phyloP scores from a whole-genome alignment of 2,888 invertebrate genomes.

The Taenaris catops region DNA sequence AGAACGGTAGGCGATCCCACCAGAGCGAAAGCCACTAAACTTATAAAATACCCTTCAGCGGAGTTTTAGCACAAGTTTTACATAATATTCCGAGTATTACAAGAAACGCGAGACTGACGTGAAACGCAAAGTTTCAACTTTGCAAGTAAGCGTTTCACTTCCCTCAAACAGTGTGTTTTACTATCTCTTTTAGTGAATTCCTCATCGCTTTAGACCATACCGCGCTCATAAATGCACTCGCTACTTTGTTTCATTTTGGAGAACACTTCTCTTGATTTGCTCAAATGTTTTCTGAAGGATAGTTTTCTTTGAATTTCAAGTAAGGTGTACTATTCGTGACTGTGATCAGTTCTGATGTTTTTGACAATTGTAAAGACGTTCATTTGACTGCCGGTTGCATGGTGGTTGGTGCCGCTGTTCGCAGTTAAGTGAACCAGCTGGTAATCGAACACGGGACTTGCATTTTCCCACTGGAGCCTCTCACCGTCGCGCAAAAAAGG shows the following conservation, averaged over 20 bases:
- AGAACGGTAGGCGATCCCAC: too few relatives aligned
- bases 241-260: slow-evolving; percentile 8
- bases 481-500: too few relatives aligned
- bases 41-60: slow-evolving; percentile 5
- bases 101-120: slow-evolving; percentile 10
- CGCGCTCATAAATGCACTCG: slow-evolving; percentile 10
- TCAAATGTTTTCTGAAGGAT: background rate
- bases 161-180: slow-evolving; percentile 15
- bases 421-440: too few relatives aligned
- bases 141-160: slow-evolving; percentile 13
- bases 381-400: too few relatives aligned
- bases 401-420: too few relatives aligned
- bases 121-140: slow-evolving; percentile 7
- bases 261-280: slow-evolving; percentile 3
- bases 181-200: slow-evolving; percentile 16
- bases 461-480: too few relatives aligned
- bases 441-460: too few relatives aligned
- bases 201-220: slow-evolving; percentile 18
- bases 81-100: slow-evolving; percentile 11
- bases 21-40: background rate
- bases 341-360: background rate
- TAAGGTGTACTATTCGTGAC: background rate
- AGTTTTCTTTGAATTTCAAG: background rate
- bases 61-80: slow-evolving; percentile 12
- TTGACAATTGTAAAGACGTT: slow-evolving; percentile 5